Percentiles rank a stretch among this genome's conserved stretches.
These are phyloP conservation scores for Myotis daubentonii DNA, from an alignment of 2,797 vertebrate genomes.

Conservation along the genomic window DNA sequence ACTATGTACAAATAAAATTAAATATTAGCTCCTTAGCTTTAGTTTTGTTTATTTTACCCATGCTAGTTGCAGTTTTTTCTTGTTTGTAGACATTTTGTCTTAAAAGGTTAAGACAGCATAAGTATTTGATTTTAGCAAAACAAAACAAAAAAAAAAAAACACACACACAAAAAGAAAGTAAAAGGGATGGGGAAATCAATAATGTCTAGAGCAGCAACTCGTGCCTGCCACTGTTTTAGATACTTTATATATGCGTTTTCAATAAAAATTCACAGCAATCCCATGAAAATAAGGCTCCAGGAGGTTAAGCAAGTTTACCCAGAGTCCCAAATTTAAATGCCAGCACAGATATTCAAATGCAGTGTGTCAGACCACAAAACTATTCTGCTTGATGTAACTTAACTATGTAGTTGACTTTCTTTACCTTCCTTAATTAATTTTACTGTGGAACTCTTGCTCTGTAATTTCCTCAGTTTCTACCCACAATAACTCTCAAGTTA, in stretches of 20 bases:
- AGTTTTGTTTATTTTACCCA: neutral
- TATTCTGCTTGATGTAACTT: neutral
- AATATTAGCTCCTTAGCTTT: neutral
- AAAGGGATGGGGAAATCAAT: neutral
- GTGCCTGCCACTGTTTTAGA: neutral
- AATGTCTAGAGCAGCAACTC: neutral
- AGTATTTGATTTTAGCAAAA: slow-evolving; percentile 2
- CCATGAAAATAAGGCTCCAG: slow-evolving; percentile 66
- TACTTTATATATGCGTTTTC: slow-evolving; percentile 44
- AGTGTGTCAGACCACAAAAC: neutral
- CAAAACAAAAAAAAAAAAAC: neutral
- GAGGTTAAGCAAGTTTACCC: slow-evolving; percentile 62
- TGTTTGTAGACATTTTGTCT: neutral
- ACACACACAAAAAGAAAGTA: neutral
- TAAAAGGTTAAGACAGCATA: neutral
- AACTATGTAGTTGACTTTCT: neutral
- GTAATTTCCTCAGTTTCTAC: slow-evolving; percentile 49
- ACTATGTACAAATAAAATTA: neutral
- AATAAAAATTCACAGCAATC: slow-evolving; percentile 72
- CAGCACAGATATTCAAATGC: slow-evolving; percentile 58
- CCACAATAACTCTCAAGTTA: slow-evolving; percentile 38
- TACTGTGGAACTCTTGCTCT: neutral
- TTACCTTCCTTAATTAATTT: slow-evolving; percentile 9
- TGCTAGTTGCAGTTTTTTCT: slow-evolving; percentile 28
- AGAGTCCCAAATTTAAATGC: slow-evolving; percentile 63